These are phyloP conservation scores for Pelecanus crispus DNA, from an alignment of 2,113 vertebrate species.

Conservation along the genomic window DNA sequence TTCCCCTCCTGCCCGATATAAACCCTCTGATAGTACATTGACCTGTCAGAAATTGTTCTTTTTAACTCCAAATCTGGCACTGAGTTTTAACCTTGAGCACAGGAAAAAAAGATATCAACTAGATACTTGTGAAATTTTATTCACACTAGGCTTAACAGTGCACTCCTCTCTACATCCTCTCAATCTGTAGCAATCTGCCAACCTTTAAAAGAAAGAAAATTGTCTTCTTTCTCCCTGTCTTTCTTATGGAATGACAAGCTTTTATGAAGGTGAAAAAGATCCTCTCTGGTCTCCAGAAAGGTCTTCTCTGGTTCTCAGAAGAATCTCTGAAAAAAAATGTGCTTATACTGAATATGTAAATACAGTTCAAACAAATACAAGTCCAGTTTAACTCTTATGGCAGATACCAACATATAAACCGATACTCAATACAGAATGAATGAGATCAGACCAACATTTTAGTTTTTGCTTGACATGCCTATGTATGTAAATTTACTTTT, in stretches of 20 bases:
- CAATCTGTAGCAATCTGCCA: not conserved
- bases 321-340: not conserved
- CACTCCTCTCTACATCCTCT: not conserved
- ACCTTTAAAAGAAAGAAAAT: not conserved
- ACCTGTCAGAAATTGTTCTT: not conserved
- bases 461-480: not conserved
- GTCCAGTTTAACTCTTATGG: not conserved
- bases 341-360: not conserved
- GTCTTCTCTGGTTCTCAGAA: not conserved
- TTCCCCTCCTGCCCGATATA: not conserved
- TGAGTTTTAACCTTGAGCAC: not conserved
- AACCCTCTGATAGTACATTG: not conserved
- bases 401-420: not conserved
- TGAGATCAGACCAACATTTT: not conserved
- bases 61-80: not conserved
- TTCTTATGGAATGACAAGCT: not conserved
- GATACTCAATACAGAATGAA: not conserved
- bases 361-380: not conserved
- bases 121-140: not conserved
- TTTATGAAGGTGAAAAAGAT: not conserved
- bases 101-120: not conserved
- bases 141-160: not conserved
- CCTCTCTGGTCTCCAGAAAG: not conserved
- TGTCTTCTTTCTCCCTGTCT: not conserved
- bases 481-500: not conserved